Evolutionary conservation across 2,113 vertebrate species (phyloP).

Genomic region (human): GRCh38 chr7:137399001-137399500

Average conservation of each 20-base stretch:
- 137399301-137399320: not conserved
- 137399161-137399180: not conserved
- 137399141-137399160: not conserved
- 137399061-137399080: not conserved
- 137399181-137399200: not conserved
- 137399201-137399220: not conserved
- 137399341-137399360: not conserved
- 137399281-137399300: not conserved
- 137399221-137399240: not conserved
- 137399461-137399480: not conserved
- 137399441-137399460: accelerated
- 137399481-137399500: not conserved
- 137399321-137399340: not conserved
- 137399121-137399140: not conserved
- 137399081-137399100: not conserved
- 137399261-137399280: not conserved
- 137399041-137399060: not conserved
- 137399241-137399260: not conserved
- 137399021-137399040: not conserved
- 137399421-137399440: not conserved
- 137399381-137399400: not conserved
- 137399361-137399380: not conserved
- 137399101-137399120: not conserved
- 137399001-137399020: not conserved
- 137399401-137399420: not conserved